These are phyloP conservation scores for Zaprionus davidi DNA, from an alignment of 1,140 invertebrate species.

Conservation along the genomic window DNA sequence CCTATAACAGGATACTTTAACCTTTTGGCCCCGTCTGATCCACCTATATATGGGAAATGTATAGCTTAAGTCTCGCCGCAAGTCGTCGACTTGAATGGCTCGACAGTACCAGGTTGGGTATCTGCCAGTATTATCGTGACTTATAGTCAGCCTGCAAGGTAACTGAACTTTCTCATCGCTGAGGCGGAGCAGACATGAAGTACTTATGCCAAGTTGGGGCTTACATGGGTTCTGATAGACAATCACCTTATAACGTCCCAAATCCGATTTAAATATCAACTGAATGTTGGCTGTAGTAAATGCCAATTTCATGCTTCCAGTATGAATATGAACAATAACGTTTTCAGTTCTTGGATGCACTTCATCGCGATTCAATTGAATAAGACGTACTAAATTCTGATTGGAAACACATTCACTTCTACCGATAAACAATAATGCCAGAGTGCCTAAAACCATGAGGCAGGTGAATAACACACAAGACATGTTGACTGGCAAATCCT, in stretches of 20 bases:
- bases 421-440: not conserved
- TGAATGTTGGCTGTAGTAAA: slow-evolving; percentile 27
- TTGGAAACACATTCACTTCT: not conserved
- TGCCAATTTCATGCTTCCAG: slow-evolving; percentile 6
- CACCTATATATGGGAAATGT: slow-evolving; percentile 25
- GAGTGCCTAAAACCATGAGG: not conserved
- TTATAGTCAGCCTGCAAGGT: slow-evolving; percentile 34
- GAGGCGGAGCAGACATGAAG: slow-evolving; percentile 23
- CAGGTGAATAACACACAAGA: slow-evolving; percentile 1
- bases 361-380: slow-evolving; percentile 14
- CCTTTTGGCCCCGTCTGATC: slow-evolving; percentile 15
- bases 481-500: not conserved
- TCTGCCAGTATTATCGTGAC: slow-evolving; percentile 26
- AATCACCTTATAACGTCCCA: slow-evolving; percentile 31
- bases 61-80: slow-evolving; percentile 20
- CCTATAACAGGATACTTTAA: slow-evolving; percentile 14
- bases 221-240: slow-evolving; percentile 33
- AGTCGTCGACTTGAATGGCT: slow-evolving; percentile 29
- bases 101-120: slow-evolving; percentile 41
- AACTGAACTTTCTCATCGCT: slow-evolving; percentile 27
- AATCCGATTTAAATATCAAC: slow-evolving; percentile 28
- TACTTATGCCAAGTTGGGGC: slow-evolving; percentile 14
- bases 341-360: slow-evolving; percentile 7
- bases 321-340: slow-evolving; percentile 18
- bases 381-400: slow-evolving; percentile 28